Evolutionary conservation across 1,140 invertebrate species (phyloP).

Genomic region (Apocrypta bakeri): DNA sequence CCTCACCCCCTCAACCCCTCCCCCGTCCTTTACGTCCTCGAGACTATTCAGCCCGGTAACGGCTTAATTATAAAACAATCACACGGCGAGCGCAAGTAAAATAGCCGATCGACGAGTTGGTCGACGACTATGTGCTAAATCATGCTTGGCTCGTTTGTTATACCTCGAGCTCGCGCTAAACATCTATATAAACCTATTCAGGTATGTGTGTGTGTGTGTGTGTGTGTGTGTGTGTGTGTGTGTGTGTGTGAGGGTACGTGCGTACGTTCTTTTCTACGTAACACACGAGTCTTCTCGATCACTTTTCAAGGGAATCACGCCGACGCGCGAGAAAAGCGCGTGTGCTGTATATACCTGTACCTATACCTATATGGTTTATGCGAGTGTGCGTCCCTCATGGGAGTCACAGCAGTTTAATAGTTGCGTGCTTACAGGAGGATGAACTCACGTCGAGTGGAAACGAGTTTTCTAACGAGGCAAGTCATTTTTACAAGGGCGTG

Average conservation of each 20-base stretch:
- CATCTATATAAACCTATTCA: background rate
- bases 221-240: background rate
- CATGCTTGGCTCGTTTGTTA: slow-evolving; percentile 73
- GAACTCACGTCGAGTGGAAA: slow-evolving; percentile 25
- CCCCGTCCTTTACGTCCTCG: slow-evolving; percentile 39
- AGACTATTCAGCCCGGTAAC: slow-evolving; percentile 61
- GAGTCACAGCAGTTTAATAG: background rate
- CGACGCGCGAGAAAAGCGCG: slow-evolving; percentile 15
- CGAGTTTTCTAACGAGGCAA: slow-evolving; percentile 20
- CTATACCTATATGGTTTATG: too few relatives aligned
- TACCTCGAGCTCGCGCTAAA: slow-evolving; percentile 8
- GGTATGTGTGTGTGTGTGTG: background rate
- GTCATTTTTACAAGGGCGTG: slow-evolving; percentile 16
- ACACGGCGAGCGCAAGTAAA: slow-evolving; percentile 60
- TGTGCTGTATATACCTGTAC: background rate
- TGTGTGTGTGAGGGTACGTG: background rate
- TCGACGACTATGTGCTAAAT: slow-evolving; percentile 71
- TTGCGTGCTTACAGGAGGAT: slow-evolving; percentile 23
- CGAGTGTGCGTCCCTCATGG: too few relatives aligned
- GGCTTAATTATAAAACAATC: slow-evolving; percentile 76
- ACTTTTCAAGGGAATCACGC: slow-evolving; percentile 31
- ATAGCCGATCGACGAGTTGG: slow-evolving; percentile 50
- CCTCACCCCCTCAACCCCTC: background rate
- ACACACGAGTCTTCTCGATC: background rate
- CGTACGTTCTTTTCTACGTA: background rate